These are phyloP conservation scores for Rousettus madagascariensis DNA, from an alignment of 2,797 vertebrate genomes.

Conservation along the genomic window DNA sequence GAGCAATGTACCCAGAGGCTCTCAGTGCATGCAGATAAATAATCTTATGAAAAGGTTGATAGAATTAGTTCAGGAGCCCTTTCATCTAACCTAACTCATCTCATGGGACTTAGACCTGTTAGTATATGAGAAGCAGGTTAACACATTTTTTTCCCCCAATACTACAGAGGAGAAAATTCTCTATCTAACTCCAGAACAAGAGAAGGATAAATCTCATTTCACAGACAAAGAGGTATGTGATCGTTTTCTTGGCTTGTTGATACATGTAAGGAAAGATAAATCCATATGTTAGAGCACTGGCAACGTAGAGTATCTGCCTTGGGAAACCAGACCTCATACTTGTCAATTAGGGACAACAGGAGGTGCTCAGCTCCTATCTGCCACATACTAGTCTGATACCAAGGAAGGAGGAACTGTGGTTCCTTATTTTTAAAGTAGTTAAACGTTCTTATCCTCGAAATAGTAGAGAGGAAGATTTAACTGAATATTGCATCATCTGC, in stretches of 20 bases:
- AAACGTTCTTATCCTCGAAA: not conserved
- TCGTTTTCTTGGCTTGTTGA: not conserved
- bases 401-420: not conserved
- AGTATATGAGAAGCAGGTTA: conserved; percentile 14
- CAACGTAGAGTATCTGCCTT: not conserved
- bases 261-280: not conserved
- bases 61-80: not conserved
- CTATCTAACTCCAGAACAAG: conserved; percentile 98
- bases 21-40: not conserved
- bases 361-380: not conserved
- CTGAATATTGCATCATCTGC: not conserved
- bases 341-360: not conserved
- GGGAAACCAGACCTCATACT: not conserved
- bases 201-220: conserved; percentile 99
- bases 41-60: not conserved
- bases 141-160: not conserved
- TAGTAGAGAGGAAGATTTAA: not conserved
- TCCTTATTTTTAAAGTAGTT: not conserved
- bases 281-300: not conserved
- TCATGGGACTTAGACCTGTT: not conserved
- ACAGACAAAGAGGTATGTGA: conserved; percentile 97
- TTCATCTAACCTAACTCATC: not conserved
- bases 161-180: conserved; percentile 96
- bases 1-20: not conserved
- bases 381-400: not conserved